These are phyloP conservation scores for Drosophila colorata DNA, from an alignment of 2,888 invertebrate species.

Conservation along the genomic window DNA sequence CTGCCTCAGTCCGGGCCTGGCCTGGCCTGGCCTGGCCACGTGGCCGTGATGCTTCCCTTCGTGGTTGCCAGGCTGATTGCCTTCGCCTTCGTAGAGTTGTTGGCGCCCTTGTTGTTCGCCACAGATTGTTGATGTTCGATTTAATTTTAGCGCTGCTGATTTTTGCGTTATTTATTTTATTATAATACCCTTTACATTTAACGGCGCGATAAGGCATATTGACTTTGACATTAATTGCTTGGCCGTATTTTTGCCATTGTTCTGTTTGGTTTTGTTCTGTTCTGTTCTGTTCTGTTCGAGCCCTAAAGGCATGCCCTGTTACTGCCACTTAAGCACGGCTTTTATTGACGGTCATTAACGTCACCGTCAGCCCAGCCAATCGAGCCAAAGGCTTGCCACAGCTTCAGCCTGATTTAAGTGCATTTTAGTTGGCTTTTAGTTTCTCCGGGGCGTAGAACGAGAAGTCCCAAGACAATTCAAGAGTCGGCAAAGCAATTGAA, in stretches of 20 bases:
- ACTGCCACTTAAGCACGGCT: conserved; percentile 75
- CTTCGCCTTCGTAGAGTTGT: conserved; percentile 30
- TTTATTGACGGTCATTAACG: conserved; percentile 79
- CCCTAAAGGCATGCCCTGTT: conserved; percentile 46
- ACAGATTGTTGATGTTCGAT: conserved; percentile 78
- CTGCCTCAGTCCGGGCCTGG: background rate
- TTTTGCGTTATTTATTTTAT: conserved; percentile 80
- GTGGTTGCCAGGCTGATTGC: conserved; percentile 29
- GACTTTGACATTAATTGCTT: conserved; percentile 77
- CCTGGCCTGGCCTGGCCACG: background rate
- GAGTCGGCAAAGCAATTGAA: conserved; percentile 22
- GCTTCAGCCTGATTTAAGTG: background rate
- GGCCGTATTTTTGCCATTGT: conserved; percentile 49
- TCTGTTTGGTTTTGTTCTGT: conserved; percentile 9
- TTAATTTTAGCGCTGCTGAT: conserved; percentile 76
- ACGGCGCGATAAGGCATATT: conserved; percentile 77
- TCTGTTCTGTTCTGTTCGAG: conserved; percentile 6
- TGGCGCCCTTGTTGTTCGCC: conserved; percentile 47
- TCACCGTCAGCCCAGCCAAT: conserved; percentile 51
- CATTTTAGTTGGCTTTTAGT: conserved; percentile 15
- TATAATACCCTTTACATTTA: conserved; percentile 80
- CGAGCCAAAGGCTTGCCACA: conserved; percentile 7
- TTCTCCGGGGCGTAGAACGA: background rate
- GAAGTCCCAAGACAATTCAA: background rate
- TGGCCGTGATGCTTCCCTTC: conserved; percentile 25